phyloP scores from a whole-genome alignment of 2,888 invertebrate genomes.

The Meganola albula region DNA sequence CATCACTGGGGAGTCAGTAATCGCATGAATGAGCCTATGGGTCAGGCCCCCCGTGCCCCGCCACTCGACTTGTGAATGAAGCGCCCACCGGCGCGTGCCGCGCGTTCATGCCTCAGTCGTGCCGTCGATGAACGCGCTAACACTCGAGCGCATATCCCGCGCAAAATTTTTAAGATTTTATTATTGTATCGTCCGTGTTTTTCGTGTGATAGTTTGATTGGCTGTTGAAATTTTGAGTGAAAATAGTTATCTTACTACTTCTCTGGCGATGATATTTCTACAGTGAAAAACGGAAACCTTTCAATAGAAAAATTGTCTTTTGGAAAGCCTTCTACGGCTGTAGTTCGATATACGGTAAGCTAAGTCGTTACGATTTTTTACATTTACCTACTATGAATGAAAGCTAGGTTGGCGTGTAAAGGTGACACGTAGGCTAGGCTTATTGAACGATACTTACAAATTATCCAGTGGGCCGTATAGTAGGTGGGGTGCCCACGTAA shows the following conservation, averaged over 20 bases:
- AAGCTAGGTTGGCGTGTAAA: constrained; percentile 44
- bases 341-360: constrained; percentile 63
- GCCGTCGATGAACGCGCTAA: constrained; percentile 60
- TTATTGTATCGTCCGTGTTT: constrained; percentile 54
- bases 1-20: constrained; percentile 36
- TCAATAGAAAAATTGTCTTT: constrained; percentile 36
- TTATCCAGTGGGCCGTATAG: constrained; percentile 61
- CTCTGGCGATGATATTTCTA: constrained; percentile 35
- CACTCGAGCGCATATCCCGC: constrained; percentile 60
- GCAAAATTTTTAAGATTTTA: constrained; percentile 55
- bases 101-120: constrained; percentile 60
- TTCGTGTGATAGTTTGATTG: constrained; percentile 37
- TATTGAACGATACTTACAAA: constrained; percentile 58
- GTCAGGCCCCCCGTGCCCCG: constrained; percentile 53
- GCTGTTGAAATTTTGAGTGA: constrained; percentile 41
- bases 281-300: constrained; percentile 33
- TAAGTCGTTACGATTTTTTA: constrained; percentile 50
- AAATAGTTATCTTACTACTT: constrained; percentile 21
- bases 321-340: constrained; percentile 54
- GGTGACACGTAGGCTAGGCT: constrained; percentile 62
- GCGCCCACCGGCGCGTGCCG: constrained; percentile 71
- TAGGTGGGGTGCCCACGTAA: constrained; percentile 72
- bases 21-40: constrained; percentile 62
- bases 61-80: constrained; percentile 73
- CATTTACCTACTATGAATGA: constrained; percentile 37